phyloP scores from a whole-genome alignment of 2,888 invertebrate genomes.

The Anarsia innoxiella region DNA sequence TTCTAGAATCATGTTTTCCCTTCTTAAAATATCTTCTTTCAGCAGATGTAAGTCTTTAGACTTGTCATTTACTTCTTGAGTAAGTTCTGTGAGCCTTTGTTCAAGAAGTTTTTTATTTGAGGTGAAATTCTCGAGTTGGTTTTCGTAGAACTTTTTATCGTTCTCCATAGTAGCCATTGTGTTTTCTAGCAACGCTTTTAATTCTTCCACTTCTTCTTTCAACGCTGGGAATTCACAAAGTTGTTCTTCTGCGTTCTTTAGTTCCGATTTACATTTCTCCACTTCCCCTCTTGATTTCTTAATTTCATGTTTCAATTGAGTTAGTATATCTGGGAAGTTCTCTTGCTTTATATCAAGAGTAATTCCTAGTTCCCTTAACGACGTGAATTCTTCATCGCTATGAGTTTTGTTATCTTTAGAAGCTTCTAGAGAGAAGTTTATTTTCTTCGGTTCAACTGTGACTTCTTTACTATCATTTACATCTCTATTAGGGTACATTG shows the following conservation, averaged over 20 bases:
- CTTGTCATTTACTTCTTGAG: conserved; percentile 69
- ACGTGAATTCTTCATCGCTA: conserved; percentile 60
- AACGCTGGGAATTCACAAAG: conserved; percentile 68
- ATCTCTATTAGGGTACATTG: conserved; percentile 66
- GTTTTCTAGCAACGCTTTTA: conserved; percentile 61
- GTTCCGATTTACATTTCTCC: conserved; percentile 68
- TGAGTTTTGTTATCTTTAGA: conserved; percentile 47
- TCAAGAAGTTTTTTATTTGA: conserved; percentile 70
- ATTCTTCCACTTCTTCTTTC: conserved; percentile 65
- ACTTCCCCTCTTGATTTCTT: conserved; percentile 72
- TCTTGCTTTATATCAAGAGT: conserved; percentile 59
- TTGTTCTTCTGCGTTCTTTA: conserved; percentile 72
- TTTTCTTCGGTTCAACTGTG: conserved; percentile 63
- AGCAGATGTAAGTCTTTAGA: conserved; percentile 69
- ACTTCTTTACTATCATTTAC: conserved; percentile 49
- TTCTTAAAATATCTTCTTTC: conserved; percentile 72
- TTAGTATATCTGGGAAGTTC: conserved; percentile 60
- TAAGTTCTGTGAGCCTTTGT: conserved; percentile 74
- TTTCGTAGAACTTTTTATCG: conserved; percentile 74
- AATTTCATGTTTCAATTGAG: conserved; percentile 69
- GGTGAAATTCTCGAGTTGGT: conserved; percentile 68
- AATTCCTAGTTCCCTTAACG: conserved; percentile 71
- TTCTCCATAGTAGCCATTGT: conserved; percentile 68
- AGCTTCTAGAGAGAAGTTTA: conserved; percentile 58
- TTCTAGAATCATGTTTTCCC: conserved; percentile 75